Evolutionary conservation across 2,797 vertebrate genomes (phyloP).

Genomic region (Falco peregrinus): DNA sequence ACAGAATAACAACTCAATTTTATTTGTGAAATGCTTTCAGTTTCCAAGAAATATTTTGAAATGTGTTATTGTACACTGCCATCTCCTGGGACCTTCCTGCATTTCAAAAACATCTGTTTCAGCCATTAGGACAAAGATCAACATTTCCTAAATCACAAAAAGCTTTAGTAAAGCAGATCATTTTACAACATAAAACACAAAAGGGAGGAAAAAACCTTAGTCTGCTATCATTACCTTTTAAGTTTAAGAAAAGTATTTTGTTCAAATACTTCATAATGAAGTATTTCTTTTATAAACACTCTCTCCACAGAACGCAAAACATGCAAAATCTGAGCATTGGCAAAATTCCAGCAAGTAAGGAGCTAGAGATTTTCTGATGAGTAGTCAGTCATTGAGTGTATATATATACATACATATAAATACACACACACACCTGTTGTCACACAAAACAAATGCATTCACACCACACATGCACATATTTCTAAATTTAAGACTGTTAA

Average conservation of each 20-base stretch:
- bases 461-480: neutral
- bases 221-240: neutral
- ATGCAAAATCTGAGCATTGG: neutral
- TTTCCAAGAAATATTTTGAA: constrained; percentile 25
- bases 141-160: neutral
- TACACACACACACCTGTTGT: neutral
- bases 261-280: neutral
- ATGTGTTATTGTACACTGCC: constrained; percentile 54
- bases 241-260: neutral
- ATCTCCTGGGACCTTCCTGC: constrained; percentile 52
- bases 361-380: neutral
- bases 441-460: neutral
- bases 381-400: neutral
- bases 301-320: neutral
- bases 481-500: neutral
- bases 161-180: neutral
- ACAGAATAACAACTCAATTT: constrained; percentile 8
- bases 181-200: neutral
- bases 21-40: neutral
- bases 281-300: neutral
- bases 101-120: constrained; percentile 28
- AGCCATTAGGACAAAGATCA: neutral
- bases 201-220: neutral
- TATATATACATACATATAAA: neutral
- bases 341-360: neutral